Evolutionary conservation across 2,113 vertebrate species (phyloP).

Genomic region (Tupaia tana): DNA sequence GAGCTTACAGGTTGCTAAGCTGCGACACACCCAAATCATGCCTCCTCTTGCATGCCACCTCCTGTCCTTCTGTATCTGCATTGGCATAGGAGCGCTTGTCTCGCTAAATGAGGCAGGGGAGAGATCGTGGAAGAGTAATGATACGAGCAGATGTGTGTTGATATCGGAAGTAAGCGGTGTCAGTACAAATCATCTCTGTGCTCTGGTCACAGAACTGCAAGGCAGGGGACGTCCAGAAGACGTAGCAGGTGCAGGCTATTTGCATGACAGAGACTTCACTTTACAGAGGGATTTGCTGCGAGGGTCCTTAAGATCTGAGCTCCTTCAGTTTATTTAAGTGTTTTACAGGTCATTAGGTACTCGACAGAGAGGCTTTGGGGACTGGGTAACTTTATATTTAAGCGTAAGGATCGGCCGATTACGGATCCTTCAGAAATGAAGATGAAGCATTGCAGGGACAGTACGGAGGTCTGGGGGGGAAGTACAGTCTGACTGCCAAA

Average conservation of each 20-base stretch:
- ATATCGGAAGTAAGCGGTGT: conserved; percentile 56
- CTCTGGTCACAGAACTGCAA: background rate
- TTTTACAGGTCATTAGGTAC: conserved; percentile 71
- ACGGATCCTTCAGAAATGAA: conserved; percentile 50
- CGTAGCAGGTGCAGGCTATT: background rate
- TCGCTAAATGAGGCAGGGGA: conserved; percentile 54
- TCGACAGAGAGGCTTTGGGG: conserved; percentile 66
- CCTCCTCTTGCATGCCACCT: background rate
- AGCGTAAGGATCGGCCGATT: conserved; percentile 60
- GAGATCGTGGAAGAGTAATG: conserved; percentile 68
- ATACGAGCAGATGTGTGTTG: conserved; percentile 69
- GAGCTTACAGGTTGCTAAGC: background rate
- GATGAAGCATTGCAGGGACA: conserved; percentile 9
- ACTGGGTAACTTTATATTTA: conserved; percentile 55
- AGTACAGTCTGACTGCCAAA: background rate
- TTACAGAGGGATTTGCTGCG: background rate
- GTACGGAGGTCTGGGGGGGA: background rate
- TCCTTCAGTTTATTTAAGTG: conserved; percentile 63
- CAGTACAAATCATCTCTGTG: conserved; percentile 20
- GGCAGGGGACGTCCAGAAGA: background rate
- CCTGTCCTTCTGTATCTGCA: background rate
- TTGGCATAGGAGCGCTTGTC: background rate
- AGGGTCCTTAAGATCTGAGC: background rate
- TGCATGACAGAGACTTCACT: background rate
- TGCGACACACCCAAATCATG: background rate